Evolutionary conservation across 2,888 invertebrate species (phyloP), one percentile per base, ranked within the genome.

Genomic region (Andrena chrysosceles): DNA sequence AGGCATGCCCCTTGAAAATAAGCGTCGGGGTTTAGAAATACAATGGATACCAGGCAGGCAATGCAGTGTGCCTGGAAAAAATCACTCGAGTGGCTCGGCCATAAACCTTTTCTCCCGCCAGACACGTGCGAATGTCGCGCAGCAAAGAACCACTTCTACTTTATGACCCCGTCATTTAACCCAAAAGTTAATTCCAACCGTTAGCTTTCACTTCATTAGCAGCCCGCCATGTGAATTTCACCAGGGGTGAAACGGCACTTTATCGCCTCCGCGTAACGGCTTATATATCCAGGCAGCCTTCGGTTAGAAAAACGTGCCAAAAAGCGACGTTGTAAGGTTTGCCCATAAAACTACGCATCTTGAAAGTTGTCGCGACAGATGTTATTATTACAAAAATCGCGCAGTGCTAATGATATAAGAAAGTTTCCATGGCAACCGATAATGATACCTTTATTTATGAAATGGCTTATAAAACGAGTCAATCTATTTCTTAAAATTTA

Each of bases 401-500:
- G n/a, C n/a, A 33, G 1, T 4, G 26, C 20, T 23, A 23, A 64
- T 4, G 26, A 63, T 49, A 56, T 13, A 73, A 59, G 52, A 77
- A 62, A 62, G 60, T 74, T 66, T 23, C 31, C 16, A 23, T 10
- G 29, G 52, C 20, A 73, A 71, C 13, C 35, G 35, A 26, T 33
- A 20, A 20, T 35, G 31, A 20, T 26, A 13, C 29, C 16, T 29
- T 52, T 13, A 60, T 26, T 54, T 56, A 29, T 49, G n/a, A 35
- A 71, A n/a, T 7, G 23, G 33, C 31, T 26, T 20, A 5, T 16
- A 56, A 64, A 6, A 23, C 31, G 33, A 54, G 7, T 84, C 77
- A 84, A 77, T 84, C 69, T 78, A 20, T 78, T 0, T 13, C 49
- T 2, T 54, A 1, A 42, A 6, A 60, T 62, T 64, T 33, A 35